Evolutionary conservation across 2,113 vertebrate genomes (phyloP).

Genomic region (Melanerpes formicivorus): DNA sequence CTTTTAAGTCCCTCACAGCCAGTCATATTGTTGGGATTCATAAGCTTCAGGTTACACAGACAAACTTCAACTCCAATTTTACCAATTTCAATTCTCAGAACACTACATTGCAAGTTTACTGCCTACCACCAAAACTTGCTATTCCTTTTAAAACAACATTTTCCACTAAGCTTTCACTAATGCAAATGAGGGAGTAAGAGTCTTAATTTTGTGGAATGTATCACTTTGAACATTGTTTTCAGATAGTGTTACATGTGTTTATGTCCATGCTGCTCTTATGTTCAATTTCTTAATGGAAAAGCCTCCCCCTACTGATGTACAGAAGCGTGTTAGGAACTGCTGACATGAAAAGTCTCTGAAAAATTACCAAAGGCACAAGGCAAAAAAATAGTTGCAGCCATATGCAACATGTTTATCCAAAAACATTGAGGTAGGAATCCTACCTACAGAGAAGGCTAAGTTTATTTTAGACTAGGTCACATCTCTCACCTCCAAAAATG

Average conservation of each 20-base stretch:
- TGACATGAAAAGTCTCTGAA: neutral
- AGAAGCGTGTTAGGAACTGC: neutral
- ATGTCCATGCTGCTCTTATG: neutral
- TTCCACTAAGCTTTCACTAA: neutral
- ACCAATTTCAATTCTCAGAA: neutral
- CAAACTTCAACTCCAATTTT: neutral
- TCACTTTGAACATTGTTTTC: neutral
- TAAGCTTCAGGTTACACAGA: neutral
- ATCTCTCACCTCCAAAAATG: neutral
- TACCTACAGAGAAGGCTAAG: neutral
- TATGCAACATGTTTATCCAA: neutral
- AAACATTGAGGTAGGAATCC: neutral
- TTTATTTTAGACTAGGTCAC: neutral
- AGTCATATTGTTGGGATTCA: neutral
- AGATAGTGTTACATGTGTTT: neutral
- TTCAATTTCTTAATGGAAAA: neutral
- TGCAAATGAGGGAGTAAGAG: neutral
- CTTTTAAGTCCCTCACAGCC: neutral
- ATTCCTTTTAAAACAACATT: neutral
- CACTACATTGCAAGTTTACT: neutral
- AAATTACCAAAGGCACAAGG: neutral
- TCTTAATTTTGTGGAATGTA: neutral
- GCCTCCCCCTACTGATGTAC: neutral
- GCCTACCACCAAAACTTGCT: neutral
- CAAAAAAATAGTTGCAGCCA: neutral